Evolutionary conservation across 2,888 invertebrate species (phyloP).

Genomic region (Agrotis ipsilon): DNA sequence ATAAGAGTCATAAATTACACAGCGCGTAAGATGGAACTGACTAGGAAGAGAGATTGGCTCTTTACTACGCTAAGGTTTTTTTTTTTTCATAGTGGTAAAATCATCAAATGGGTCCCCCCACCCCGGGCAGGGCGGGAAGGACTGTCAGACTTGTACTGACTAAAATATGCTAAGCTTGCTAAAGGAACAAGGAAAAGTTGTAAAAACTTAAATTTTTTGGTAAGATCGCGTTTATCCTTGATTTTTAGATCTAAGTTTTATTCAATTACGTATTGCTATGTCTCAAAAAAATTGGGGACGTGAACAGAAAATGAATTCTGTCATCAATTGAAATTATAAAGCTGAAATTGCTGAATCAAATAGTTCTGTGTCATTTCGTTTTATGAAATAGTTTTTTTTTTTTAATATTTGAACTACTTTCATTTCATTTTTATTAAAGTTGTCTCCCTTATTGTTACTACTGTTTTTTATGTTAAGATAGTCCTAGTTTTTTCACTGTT

Average conservation of each 20-base stretch:
- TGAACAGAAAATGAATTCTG: too few species aligned
- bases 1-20: neutral
- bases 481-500: too few species aligned
- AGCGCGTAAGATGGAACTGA: neutral
- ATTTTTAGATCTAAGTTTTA: neutral
- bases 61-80: constrained; percentile 15
- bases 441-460: neutral
- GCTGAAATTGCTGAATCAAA: neutral
- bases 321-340: neutral
- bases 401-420: neutral
- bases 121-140: too few species aligned
- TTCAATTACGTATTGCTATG: neutral
- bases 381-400: neutral
- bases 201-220: constrained; percentile 15
- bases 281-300: neutral
- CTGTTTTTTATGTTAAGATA: too few species aligned
- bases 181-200: neutral
- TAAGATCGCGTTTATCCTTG: neutral
- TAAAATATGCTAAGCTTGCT: constrained; percentile 9
- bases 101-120: too few species aligned
- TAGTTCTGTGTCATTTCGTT: neutral
- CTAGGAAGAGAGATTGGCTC: neutral
- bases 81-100: too few species aligned
- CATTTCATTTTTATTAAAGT: neutral
- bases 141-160: too few species aligned